Conservation (phyloP, 2,113 vertebrate genomes). For the Glareola pratincola region DNA sequence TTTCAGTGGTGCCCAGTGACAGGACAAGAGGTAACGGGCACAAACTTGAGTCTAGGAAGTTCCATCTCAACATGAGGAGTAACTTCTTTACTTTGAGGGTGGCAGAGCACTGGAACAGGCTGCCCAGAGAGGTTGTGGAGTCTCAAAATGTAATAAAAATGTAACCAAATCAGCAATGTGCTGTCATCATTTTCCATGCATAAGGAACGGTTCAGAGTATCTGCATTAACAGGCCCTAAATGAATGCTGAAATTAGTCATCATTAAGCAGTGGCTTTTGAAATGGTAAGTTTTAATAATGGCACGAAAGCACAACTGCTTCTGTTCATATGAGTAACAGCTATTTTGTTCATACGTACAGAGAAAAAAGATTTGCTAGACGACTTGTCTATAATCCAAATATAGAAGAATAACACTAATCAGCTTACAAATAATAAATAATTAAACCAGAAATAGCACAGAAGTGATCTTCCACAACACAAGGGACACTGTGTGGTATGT, state of each 20-base stretch:
- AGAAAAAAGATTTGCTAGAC: neutral
- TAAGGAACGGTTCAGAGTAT: neutral
- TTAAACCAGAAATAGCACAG: neutral
- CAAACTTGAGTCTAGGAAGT: no score
- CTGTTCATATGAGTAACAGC: neutral
- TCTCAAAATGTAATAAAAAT: neutral
- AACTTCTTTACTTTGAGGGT: no score
- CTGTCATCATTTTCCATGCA: neutral
- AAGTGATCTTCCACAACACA: neutral
- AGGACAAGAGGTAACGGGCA: no score
- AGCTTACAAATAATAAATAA: neutral
- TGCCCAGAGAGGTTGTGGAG: no score
- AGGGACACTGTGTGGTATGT: neutral
- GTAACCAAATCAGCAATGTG: neutral
- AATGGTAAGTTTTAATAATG: neutral
- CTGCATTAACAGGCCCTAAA: neutral
- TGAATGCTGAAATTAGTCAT: neutral
- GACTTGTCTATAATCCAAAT: neutral
- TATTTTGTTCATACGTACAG: slow-evolving; percentile 22
- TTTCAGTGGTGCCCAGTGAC: no score
- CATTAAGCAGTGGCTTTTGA: neutral
- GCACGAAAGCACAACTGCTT: slow-evolving; percentile 23
- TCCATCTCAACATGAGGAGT: no score
- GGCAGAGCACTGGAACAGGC: no score
- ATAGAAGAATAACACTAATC: slow-evolving; percentile 2